Conservation (phyloP, 2,797 vertebrate genomes). For the Emys orbicularis region DNA sequence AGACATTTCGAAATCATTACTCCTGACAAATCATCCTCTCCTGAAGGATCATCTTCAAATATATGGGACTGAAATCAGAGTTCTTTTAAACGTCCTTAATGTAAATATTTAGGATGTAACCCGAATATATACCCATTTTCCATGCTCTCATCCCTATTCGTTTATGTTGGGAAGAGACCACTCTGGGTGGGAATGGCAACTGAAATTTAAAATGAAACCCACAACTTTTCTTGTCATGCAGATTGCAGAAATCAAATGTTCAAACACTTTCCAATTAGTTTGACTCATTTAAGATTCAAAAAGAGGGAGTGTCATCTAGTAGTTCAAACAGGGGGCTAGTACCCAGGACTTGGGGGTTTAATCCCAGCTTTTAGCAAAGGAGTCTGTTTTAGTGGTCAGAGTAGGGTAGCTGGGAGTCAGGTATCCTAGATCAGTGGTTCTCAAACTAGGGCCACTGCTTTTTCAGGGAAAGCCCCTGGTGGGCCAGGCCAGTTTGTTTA, state of each 20-base stretch:
- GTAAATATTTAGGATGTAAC: neutral
- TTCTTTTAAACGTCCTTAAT: neutral
- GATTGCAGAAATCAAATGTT: neutral
- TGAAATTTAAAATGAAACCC: neutral
- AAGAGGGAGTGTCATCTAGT: fast-evolving
- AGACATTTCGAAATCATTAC: neutral
- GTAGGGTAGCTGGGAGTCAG: neutral
- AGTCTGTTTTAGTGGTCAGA: neutral
- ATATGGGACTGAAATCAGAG: neutral
- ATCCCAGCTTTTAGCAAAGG: neutral
- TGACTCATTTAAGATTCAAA: neutral
- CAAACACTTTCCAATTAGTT: neutral
- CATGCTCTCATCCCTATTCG: neutral
- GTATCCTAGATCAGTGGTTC: neutral
- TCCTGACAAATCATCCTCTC: neutral
- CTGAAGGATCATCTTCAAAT: neutral
- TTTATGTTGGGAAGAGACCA: neutral
- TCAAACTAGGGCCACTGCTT: no score
- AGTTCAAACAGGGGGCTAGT: neutral
- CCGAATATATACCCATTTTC: neutral
- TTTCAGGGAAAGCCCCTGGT: no score
- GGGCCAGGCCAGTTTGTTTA: no score
- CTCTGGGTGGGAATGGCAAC: neutral
- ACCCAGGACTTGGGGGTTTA: fast-evolving
- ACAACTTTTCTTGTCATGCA: neutral